Conservation (phyloP, 2,113 vertebrate genomes). For the Procavia capensis region DNA sequence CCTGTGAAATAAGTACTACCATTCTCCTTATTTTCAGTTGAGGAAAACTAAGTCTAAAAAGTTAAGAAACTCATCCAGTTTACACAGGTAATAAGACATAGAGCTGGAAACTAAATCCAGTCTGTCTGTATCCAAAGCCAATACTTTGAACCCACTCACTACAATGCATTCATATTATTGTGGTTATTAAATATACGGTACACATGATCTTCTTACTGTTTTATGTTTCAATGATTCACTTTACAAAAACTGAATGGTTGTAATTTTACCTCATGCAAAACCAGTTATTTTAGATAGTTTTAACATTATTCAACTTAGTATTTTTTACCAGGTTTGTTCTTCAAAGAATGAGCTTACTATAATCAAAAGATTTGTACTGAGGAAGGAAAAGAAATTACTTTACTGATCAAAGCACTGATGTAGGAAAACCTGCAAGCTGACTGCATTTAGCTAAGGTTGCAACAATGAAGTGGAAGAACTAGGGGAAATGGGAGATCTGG, state of each 20-base stretch:
- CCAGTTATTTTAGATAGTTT: conserved; percentile 51
- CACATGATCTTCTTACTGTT: not conserved
- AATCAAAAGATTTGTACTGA: conserved; percentile 71
- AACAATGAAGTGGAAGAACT: conserved; percentile 70
- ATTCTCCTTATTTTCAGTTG: not conserved
- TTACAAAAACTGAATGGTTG: conserved; percentile 49
- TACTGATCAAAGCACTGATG: conserved; percentile 68
- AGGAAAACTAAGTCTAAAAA: not conserved
- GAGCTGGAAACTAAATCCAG: not conserved
- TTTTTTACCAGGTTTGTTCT: conserved; percentile 78
- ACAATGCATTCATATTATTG: not conserved
- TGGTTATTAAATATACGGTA: not conserved
- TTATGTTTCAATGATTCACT: conserved; percentile 32
- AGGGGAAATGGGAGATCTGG: conserved; percentile 66
- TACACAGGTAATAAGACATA: not conserved
- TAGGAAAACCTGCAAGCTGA: conserved; percentile 65
- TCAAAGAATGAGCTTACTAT: conserved; percentile 72
- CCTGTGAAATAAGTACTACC: not conserved
- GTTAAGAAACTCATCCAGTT: not conserved
- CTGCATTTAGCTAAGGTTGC: conserved; percentile 49
- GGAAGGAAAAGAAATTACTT: conserved; percentile 62
- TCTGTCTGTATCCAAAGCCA: not conserved
- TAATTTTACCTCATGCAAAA: conserved; percentile 48
- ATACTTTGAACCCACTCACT: not conserved
- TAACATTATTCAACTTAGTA: conserved; percentile 76